Evolutionary conservation across 2,888 invertebrate species (phyloP), one percentile per base, ranked within the genome.

Genomic region (Belgica antarctica): DNA sequence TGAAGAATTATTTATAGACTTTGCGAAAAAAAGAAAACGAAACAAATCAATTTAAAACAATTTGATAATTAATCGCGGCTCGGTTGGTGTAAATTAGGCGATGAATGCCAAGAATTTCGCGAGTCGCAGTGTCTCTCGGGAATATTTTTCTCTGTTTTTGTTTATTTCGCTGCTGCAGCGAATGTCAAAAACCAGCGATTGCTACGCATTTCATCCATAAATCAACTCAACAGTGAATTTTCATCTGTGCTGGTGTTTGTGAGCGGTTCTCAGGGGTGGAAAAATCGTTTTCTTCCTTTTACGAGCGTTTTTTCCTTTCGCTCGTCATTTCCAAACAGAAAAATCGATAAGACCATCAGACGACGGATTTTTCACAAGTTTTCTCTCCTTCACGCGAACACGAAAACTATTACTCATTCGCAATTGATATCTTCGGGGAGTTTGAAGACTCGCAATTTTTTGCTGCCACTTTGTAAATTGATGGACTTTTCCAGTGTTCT

Each of bases 281-380:
- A 27, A 59, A 59, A 59, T 59, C 27, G n/a, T 24, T 25, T 59
- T 27, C 24, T 59, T 59, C 27, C 19, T 7, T 12, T 12, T 46
- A 46, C 22, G 17, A 22, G 52, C 27, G n/a, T 59, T 59, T 59
- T 59, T 59, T 25, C 27, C 22, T 59, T 59, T 25, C 27, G 27
- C 27, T 59, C 59, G n/a, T 59, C 59, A 59, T 7, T 24, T 27
- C 27, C 5, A 12, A 46, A 31, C 15, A 52, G 52, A 59, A 59
- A 59, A 59, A 59, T 59, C 59, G 59, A 59, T 59, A 59, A 59
- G n/a, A 22, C 27, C 59, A 59, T 59, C 59, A 59, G 59, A 59
- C 59, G 22, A 27, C n/a, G n/a, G n/a, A n/a, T n/a, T n/a, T 59
- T 27, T 59, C 27, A 27, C 5, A 24, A 52, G 7, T 41, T 41